Base-by-base conservation (phyloP, 2,888 invertebrate species). In the Drosophila maculinotata region DNA sequence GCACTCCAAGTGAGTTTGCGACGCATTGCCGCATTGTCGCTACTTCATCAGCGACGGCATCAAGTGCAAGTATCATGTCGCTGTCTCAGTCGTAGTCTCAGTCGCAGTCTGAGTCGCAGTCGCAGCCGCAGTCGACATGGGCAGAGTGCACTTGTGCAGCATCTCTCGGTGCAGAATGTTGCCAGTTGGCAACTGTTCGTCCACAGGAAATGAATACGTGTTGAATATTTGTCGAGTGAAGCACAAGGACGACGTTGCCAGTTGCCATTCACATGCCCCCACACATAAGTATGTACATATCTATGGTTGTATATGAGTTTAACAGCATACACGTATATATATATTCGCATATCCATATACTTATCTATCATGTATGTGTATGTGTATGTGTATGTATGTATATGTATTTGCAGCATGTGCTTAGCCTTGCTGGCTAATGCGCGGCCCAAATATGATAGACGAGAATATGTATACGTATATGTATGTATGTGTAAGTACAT, bases 181-280 rank as follows among this genome's bases (percentile, higher is more conserved):
- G 84, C 79, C 69, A 84, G 81, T 80, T 81, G 84, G 76, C 80
- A 80, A 87, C 79, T 76, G 82, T 79, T 79, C 83, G 86, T 83
- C 83, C 86, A 81, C 85, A 85, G 86, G 86, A 87, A 87, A 87
- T 87, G 87, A 87, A 83, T 87, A 87, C 87, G 87, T 85, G 85
- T 84, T 84, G 85, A 85, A 84, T 87, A 82, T 84, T 82, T 79
- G 85, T 80, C 86, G 83, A 82, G 83, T 76, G 80, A 83, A 80
- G 80, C 84, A 76, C 76, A 83, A 80, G 80, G 80, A 83, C 72
- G 60, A 65, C n/a, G 48, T 30, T 47, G 57, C 57, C 70, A 42
- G 39, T 65, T 65, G 57, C 44, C 71, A 64, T 42, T 54, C 58
- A 39, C 45, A 51, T 36, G 38, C 54, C 47, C 36, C 54, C 10